Percentiles rank a stretch among this genome's conserved stretches.
These are phyloP conservation scores for Phania funesta DNA, from an alignment of 2,888 invertebrate genomes.

Conservation along the genomic window DNA sequence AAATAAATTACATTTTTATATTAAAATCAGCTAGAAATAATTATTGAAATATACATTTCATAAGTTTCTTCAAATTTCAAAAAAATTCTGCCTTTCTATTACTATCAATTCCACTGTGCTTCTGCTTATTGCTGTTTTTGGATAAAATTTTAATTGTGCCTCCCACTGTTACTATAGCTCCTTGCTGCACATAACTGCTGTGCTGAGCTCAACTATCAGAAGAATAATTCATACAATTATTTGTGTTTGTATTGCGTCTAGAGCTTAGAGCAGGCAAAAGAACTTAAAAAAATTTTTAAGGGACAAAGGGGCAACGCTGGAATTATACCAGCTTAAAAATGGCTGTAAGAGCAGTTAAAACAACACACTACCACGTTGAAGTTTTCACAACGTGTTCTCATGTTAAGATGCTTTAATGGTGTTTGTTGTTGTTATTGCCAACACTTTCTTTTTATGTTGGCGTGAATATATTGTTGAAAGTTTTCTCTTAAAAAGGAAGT, in stretches of 20 bases:
- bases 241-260: constrained; percentile 40
- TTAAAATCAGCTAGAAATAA: too few relatives aligned
- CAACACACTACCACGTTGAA: constrained; percentile 24
- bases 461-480: constrained; percentile 48
- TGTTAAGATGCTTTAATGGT: constrained; percentile 15
- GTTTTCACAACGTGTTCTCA: constrained; percentile 17
- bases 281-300: constrained; percentile 52
- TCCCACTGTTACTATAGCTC: background rate
- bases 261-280: constrained; percentile 44
- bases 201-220: background rate
- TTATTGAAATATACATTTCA: background rate
- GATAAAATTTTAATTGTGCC: background rate
- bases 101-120: background rate
- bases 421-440: constrained; percentile 26
- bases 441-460: constrained; percentile 54
- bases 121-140: background rate
- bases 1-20: too few relatives aligned
- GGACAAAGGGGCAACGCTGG: constrained; percentile 1
- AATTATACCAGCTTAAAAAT: constrained; percentile 11
- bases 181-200: background rate
- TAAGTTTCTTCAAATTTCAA: background rate
- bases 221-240: constrained; percentile 51
- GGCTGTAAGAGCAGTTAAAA: constrained; percentile 58
- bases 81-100: background rate
- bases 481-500: background rate